Base-by-base conservation (phyloP, 2,888 invertebrate genomes). In the Sinotaia quadrata region DNA sequence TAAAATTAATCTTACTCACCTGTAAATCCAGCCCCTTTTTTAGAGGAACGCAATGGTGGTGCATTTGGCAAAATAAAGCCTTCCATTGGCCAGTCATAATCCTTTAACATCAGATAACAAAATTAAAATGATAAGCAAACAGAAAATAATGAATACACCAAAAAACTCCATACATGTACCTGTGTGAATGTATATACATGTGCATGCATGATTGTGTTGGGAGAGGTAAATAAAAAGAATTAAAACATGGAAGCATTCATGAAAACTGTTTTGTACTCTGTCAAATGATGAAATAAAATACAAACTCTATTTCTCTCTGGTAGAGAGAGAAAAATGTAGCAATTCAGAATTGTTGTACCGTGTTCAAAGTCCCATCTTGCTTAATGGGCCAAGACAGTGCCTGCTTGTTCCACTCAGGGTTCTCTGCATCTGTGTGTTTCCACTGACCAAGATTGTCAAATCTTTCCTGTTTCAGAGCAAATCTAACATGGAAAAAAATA, bases 31-130 rank as follows among this genome's bases (percentile, higher is more conserved):
- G 66, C 47, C 29, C 72, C 74, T 56, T 75, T 79, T 18, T 68
- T 68, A 4, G 61, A 37, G 60, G 78, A 79, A 66, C 81, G 80
- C n/a, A 87, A 73, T 36, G 85, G 84, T 12, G 88, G 88, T 33
- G 86, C 87, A 77, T 83, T 80, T 1, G 88, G 85, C 34, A 88
- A 68, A 21, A 88, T 66, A 71, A 77, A 88, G 2, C 87, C 87
- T 73, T 87, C 87, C 84, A 88, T 86, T 15, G 88, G 88, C 88
- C 88, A 88, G 67, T 85, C 85, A 79, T 85, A 87, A 4, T 86
- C 79, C 83, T 87, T 73, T 2, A 78, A 73, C 12, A 47, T n/a
- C n/a, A n/a, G n/a, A n/a, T n/a, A n/a, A n/a, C n/a, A n/a, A n/a
- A n/a, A n/a, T n/a, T n/a, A n/a, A n/a, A n/a, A n/a, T n/a, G n/a